These are phyloP conservation scores for Sympetrum striolatum DNA, from an alignment of 2,888 invertebrate genomes.

Conservation along the genomic window DNA sequence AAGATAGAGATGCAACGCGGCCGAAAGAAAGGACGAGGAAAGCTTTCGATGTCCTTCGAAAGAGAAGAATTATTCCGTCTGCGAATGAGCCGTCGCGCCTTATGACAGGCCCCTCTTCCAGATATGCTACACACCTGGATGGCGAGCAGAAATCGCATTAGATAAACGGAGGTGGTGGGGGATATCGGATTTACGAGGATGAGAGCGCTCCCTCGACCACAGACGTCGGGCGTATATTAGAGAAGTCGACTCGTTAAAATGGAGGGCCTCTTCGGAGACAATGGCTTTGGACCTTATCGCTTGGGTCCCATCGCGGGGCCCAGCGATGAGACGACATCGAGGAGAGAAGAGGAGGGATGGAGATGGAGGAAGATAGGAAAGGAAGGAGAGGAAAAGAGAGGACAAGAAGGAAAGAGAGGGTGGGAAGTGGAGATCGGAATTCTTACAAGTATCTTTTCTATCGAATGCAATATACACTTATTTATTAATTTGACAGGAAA, in stretches of 20 bases:
- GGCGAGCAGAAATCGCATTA: background rate
- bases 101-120: background rate
- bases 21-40: background rate
- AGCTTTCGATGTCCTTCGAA: background rate
- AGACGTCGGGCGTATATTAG: background rate
- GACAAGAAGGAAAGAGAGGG: background rate
- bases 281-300: background rate
- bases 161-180: background rate
- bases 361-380: background rate
- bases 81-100: background rate
- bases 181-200: background rate
- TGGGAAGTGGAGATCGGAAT: too few species aligned
- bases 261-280: background rate
- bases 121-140: background rate
- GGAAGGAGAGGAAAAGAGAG: background rate
- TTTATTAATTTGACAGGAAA: too few species aligned
- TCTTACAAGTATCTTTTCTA: too few species aligned
- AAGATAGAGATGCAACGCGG: background rate
- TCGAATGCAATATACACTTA: too few species aligned
- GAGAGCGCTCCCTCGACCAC: background rate
- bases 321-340: background rate
- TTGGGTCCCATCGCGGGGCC: background rate
- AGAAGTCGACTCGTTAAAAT: background rate
- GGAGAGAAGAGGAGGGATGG: too few species aligned
- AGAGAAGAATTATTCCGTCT: background rate